Base-by-base conservation (phyloP, 2,888 invertebrate species). In the Amitus sp. region DNA sequence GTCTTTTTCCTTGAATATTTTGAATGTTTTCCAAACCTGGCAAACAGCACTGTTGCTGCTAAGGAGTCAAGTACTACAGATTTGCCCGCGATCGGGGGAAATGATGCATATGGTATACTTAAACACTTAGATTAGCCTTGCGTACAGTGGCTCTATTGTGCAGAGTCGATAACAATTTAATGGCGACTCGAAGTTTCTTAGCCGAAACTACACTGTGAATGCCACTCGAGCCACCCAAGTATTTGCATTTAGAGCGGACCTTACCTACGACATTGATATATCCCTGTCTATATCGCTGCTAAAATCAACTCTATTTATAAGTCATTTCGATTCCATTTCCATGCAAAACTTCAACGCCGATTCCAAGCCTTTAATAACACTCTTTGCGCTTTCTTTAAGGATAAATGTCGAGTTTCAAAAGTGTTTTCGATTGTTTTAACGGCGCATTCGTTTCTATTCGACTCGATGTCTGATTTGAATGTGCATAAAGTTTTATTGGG, bases 201-300 rank as follows among this genome's bases (percentile, higher is more conserved):
- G n/a, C 42, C 19, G 20, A n/a, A 42, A 42, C 19, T 42, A 6
- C 2, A 10, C 9, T 17, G 52, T 34, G 48, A 30, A 47, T 46
- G 48, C 37, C 50, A 34, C 27, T 19, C 34, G 9, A 34, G 47
- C 19, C 27, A 30, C 15, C 23, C 47, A 28, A 45, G 52, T 20
- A 76, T 76, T 76, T 76, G 74, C 76, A 76, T 76, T 76, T 76
- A 76, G 76, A 76, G 67, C 71, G 71, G 62, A 55, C 62, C 66
- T 66, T 62, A 65, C 58, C 60, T 50, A 46, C 54, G 74, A 75
- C 74, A 68, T 70, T 76, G 74, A 78, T 77, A 73, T 73, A 78
- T 78, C 68, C 72, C 67, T 70, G 70, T 75, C 74, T 73, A 69
- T 74, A 76, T 75, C 72, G 69, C 59, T 63, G 62, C 68, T 71